phyloP scores from a whole-genome alignment of 2,797 vertebrate genomes.

The Sebastes cheni region DNA sequence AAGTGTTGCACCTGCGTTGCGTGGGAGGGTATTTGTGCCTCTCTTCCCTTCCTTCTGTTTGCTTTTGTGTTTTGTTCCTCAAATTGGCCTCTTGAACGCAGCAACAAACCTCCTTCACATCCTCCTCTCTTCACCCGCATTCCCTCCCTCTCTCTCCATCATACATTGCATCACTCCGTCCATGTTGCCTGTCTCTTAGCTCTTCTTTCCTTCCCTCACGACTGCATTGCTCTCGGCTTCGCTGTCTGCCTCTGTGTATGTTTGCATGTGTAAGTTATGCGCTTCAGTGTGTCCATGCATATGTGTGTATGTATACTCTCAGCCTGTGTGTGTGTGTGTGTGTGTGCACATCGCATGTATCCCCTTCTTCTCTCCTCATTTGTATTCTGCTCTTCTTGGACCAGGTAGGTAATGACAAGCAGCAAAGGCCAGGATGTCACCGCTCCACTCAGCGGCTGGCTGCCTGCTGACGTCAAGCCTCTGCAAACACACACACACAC shows the following conservation, averaged over 20 bases:
- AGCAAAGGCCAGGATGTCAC: slow-evolving; percentile 63
- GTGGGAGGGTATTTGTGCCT: not conserved
- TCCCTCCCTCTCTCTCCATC: not conserved
- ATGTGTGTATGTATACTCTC: not conserved
- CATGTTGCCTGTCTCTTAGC: not conserved
- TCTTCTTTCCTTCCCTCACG: not conserved
- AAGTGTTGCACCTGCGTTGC: not conserved
- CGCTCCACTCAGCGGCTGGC: slow-evolving; percentile 41
- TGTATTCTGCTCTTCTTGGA: slow-evolving; percentile 50
- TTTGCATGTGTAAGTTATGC: not conserved
- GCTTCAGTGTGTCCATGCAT: not conserved
- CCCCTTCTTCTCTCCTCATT: slow-evolving; percentile 28
- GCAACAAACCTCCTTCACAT: not conserved
- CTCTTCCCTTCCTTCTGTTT: not conserved
- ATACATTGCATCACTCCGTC: not conserved
- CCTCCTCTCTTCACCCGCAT: not conserved
- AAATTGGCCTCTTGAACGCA: not conserved
- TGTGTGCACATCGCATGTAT: not conserved
- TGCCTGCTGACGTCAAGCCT: slow-evolving; percentile 55
- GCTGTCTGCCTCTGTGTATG: not conserved
- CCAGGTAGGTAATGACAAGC: slow-evolving; percentile 64
- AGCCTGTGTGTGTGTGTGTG: not conserved
- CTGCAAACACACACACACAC: not conserved
- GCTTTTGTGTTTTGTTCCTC: not conserved
- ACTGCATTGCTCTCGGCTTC: not conserved